Evolutionary conservation across 2,113 vertebrate genomes (phyloP), one percentile per base, ranked within the genome.

Genomic region (Cercocebus atys): DNA sequence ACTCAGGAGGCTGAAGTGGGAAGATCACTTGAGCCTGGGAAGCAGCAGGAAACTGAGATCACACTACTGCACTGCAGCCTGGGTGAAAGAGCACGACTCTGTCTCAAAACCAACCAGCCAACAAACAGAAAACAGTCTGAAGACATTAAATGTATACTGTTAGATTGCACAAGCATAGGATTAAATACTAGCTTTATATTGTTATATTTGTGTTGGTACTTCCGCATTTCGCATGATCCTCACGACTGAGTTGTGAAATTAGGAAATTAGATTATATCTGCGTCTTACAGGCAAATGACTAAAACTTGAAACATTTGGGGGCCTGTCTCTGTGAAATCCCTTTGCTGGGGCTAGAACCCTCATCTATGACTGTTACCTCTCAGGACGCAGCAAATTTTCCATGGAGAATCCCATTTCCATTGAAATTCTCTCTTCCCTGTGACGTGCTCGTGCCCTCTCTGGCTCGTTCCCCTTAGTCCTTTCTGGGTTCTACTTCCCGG

Each of bases 131-230:
- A 55, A 22, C 55, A 57, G 59, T 18, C 81, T 35, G 30, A 52
- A 11, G 45, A 3, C 5, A 4, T 6, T 0, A 8, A n/a, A 1
- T 14, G 45, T 20, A 1, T 11, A 2, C 47, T 12, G 35, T 30
- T 4, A 18, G 30, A 14, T 18, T 4, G 18, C 7, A 8, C 5
- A 30, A 0, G 17, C 23, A 0, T 3, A 17, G 18, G 17, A 11
- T 23, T 61, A 6, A 2, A 3, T 1, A 5, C 13, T 5, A 11
- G 66, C 30, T 78, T 27, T 38, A 68, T 14, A 0, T 43, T 6
- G 52, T 64, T 27, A 20, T 35, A 8, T 30, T 64, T 11, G 68
- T n/a, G 5, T 59, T 30, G 93, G 38, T 47, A 7, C 30, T 59
- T 59, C 27, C 17, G 40, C 20, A 1, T 25, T 64, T 47, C 18